Percentiles rank a stretch among this genome's conserved stretches.
Conservation (phyloP, 2,888 invertebrate species). For the Digitonthophagus gazella region DNA sequence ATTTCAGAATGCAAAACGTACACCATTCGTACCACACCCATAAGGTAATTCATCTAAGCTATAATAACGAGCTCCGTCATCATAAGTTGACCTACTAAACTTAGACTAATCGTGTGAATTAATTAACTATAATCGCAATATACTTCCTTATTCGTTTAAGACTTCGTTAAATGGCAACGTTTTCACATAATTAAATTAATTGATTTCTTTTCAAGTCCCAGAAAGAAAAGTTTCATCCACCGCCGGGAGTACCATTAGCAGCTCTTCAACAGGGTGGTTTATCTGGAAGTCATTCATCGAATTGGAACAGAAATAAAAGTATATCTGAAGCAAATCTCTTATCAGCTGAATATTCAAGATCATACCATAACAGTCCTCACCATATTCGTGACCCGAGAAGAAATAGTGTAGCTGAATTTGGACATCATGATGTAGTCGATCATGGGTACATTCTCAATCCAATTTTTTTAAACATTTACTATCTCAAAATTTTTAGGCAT, state of each 20-base stretch:
- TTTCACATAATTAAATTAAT: not conserved
- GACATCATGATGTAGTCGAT: conserved; percentile 54
- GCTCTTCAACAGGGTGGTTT: conserved; percentile 71
- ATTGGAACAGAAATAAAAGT: conserved; percentile 60
- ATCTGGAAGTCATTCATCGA: conserved; percentile 41
- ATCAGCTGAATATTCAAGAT: conserved; percentile 55
- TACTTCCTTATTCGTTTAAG: not conserved
- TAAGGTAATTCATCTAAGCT: not conserved
- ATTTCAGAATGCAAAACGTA: conserved; percentile 69
- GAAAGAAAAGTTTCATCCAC: conserved; percentile 33
- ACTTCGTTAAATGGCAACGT: too few relatives aligned
- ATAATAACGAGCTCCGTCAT: not conserved
- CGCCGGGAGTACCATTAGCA: conserved; percentile 59
- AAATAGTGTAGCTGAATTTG: conserved; percentile 61
- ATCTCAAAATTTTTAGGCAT: conserved; percentile 33
- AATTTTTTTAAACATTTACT: not conserved
- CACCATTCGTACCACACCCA: conserved; percentile 56
- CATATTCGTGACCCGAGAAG: conserved; percentile 55
- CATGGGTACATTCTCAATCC: conserved; percentile 50
- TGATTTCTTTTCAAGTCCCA: not conserved
- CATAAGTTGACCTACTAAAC: not conserved
- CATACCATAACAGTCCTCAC: conserved; percentile 36
- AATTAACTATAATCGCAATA: not conserved
- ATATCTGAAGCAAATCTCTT: conserved; percentile 86
- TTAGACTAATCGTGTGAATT: not conserved